Base-by-base conservation (phyloP, 2,888 invertebrate genomes). In the Protophormia terraenovae region DNA sequence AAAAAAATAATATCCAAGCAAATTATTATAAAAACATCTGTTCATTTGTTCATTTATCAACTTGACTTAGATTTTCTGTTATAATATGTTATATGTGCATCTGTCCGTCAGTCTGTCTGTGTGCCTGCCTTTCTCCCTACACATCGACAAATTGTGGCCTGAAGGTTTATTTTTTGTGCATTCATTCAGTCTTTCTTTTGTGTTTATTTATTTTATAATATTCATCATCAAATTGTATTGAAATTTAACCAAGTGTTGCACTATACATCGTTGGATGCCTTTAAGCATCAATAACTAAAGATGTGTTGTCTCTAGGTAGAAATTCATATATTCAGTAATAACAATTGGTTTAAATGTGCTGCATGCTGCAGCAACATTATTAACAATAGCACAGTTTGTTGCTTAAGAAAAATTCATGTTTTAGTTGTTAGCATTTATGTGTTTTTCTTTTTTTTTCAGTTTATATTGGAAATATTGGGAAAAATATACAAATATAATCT, bases 211-310 rank as follows among this genome's bases (percentile, higher is more conserved):
- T 53, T 69, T 78, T 69, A 78, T 67, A 80, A 60, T 60, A 80
- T 67, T 80, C 58, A 73, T 80, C 80, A 80, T 58, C 73, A 80
- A 73, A 80, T 80, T 80, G 73, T 80, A 73, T 73, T 66, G 73
- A 58, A 80, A 73, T 80, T 66, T 73, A 80, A 80, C 80, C 73
- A 80, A 80, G 58, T 80, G 80, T 80, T 79, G 29, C 72, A 24
- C 16, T 72, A 64, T 55, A 79, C 50, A 66, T 80, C 64, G 71
- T 82, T 76, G 64, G 64, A 24, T 82, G 69, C 62, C 82, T 66
- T 64, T 41, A 58, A 71, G 76, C 76, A 35, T 82, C 71, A 71
- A 76, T 76, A 82, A 64, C 80, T 73, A 80, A 80, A 64, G 55
- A 73, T 50, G 22, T 41, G 69, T n/a, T n/a, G n/a, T 78, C 77